Base-by-base conservation (phyloP, 2,113 vertebrate species). In the Cricetomys ansorgei region DNA sequence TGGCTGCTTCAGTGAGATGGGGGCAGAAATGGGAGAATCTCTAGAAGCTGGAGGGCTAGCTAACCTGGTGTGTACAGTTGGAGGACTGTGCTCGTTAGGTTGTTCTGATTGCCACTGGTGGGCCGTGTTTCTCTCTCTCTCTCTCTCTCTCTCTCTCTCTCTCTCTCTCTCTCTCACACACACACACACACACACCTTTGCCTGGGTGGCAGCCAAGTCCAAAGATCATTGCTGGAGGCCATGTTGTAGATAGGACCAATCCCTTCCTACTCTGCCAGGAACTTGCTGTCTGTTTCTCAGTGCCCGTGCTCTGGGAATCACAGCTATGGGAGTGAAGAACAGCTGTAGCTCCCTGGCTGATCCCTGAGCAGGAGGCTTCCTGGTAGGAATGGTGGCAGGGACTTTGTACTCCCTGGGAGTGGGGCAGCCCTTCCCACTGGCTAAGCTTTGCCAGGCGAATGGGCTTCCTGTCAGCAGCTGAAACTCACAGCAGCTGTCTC, bases 351-450 rank as follows among this genome's bases (percentile, higher is more conserved):
- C 13, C 65, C 23, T 34, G 2, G 5, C 37, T 17, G 59, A 50
- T 9, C 27, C 50, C 27, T 27, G 31, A 8, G 31, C 80, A 48
- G 16, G 34, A 57, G 45, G 86, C 43, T 37, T 7, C n/a, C 50
- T 50, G 43, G 12, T 23, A 34, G 7, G 67, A 34, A 43, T 9
- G 16, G 12, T 10, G 4, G 70, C 69, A 15, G 21, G 16, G 7
- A 10, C 27, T 77, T 27, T 85, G 21, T 0, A 0, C 34, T n/a
- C 4, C 13, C 4, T 37, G 5, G 0, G 62, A 25, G 0, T 0
- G 0, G 0, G 55, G 48, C 43, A 81, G 75, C 65, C 69, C 55
- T 37, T 76, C 92, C 5, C 8, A 25, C 34, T 21, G 1, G 59
- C 17, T 70, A 48, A 76, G 64, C 80, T 85, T 85, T 84, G 43